A percentile compares a stretch with the other conserved stretches of the same genome.
These are phyloP conservation scores for Phrynosoma platyrhinos DNA, from an alignment of 2,113 vertebrate species.

Conservation along the genomic window DNA sequence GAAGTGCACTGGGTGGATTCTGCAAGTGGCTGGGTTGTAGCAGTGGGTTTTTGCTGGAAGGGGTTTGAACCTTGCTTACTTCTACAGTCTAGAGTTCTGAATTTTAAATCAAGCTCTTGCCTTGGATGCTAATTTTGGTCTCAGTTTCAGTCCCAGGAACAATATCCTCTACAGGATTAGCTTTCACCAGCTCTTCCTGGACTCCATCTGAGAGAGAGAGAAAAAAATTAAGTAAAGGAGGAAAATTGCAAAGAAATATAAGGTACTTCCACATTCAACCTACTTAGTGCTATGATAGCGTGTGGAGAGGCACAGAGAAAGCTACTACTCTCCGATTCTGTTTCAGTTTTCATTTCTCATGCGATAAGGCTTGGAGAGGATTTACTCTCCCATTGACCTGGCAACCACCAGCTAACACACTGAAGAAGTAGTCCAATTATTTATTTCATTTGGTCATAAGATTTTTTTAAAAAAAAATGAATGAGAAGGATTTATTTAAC, in stretches of 20 bases:
- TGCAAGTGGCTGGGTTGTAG: not conserved
- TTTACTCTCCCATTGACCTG: no score
- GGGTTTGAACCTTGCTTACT: not conserved
- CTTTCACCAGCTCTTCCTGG: conserved; percentile 60
- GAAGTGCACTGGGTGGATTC: not conserved
- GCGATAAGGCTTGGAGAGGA: no score
- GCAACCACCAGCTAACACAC: no score
- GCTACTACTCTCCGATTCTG: no score
- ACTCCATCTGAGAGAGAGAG: conserved; percentile 45
- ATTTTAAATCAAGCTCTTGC: conserved; percentile 40
- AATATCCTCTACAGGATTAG: conserved; percentile 63
- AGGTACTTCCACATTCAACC: not conserved
- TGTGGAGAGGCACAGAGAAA: not conserved
- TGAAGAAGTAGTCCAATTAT: no score
- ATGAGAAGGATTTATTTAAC: no score
- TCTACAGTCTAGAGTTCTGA: no score
- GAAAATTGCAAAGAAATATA: not conserved
- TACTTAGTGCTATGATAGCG: not conserved
- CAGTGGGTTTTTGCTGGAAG: no score
- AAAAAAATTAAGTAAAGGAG: not conserved
- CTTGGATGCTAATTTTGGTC: conserved; percentile 77
- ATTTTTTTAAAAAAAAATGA: no score
- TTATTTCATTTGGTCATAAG: no score
- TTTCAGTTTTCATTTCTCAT: no score
- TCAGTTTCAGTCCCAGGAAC: conserved; percentile 75